Base-by-base conservation (phyloP, 1,140 invertebrate genomes). In the Kradibia gibbosae region DNA sequence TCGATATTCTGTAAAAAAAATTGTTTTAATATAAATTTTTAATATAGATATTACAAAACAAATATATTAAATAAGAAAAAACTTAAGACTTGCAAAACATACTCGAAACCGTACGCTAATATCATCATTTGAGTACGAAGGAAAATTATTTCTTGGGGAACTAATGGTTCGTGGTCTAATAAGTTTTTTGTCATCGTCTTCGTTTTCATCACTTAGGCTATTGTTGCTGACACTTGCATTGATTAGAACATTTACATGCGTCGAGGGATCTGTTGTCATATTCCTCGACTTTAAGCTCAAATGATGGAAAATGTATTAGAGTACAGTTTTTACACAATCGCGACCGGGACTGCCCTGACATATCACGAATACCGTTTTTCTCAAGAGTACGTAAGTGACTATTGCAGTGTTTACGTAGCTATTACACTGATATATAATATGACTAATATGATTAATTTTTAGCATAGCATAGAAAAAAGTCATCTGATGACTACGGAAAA, bases 141-240 rank as follows among this genome's bases (percentile, higher is more conserved):
- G 83, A 76, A 91, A 91, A 84, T 91, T 91, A 73, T 91, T 90
- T 76, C 90, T 88, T 0, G 87, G 85, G 62, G 80, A 11, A 22
- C 25, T 57, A 1, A 53, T 0, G 7, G 17, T 28, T 25, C 60
- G 15, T 45, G 62, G 22, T 11, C n/a, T 55, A 11, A 88, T 31
- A 13, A 88, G 42, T 67, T 71, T 86, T 10, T 87, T 85, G 8
- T 83, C 75, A 36, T 88, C 86, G 5, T 80, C 78, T 4, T 80
- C 81, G n/a, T 48, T 81, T 22, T 72, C 28, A 17, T 50, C 78
- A 25, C 39, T 34, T 10, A 83, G 70, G 22, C 82, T 62, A 11
- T 11, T 80, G 7, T 78, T 83, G 53, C 53, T 77, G 15, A 78
- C 25, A 11, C 78, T 80, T 15, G 84, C 50, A 42, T 87, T 87